Evolutionary conservation across 37 sponge, comb jelly and placozoan genomes (phyloP), one percentile per base, ranked within the genome.

Genomic region (Theonella swinhoei): DNA sequence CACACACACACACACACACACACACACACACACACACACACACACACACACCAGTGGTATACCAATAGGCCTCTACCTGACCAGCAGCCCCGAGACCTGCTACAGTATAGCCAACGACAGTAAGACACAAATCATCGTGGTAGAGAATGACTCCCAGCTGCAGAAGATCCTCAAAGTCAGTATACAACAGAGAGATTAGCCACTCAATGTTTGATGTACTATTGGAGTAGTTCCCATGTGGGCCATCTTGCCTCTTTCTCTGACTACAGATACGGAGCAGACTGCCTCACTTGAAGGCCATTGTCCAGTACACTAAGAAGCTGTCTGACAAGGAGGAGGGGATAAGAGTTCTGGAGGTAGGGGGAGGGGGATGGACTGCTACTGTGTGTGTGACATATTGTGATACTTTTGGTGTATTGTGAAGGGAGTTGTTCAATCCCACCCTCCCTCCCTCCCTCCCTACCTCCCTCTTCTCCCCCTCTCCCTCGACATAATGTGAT

Each of bases 261-360:
- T 40, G 58, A 39, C 54, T 47, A 7, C 54, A 47, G 54, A 14
- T 47, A 7, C 7, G 54, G 14, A 47, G 54, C 54, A 47, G 80
- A 24, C 74, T 94, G 42, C 92, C 97, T 67, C 78, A 91, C 30
- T 39, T 97, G 68, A 97, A 95, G 79, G 88, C 93, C 14, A 85
- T 97, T 4, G 68, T 97, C 39, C 87, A 93, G 41, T 95, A 85
- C 74, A 64, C 82, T 3, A 90, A 89, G 38, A 76, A 87, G 42
- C 23, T 83, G 36, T 24, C 61, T 4, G 42, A 85, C 36, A 63
- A 38, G 7, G 87, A 79, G 58, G 39, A 85, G 0, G 70, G 64
- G 1, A 47, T 95, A n/a, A n/a, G n/a, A n/a, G n/a, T n/a, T n/a
- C n/a, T n/a, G n/a, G n/a, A n/a, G n/a, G n/a, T n/a, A n/a, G n/a